Base-by-base conservation (phyloP, 2,888 invertebrate genomes). In the Hirtodrosophila trivittata region DNA sequence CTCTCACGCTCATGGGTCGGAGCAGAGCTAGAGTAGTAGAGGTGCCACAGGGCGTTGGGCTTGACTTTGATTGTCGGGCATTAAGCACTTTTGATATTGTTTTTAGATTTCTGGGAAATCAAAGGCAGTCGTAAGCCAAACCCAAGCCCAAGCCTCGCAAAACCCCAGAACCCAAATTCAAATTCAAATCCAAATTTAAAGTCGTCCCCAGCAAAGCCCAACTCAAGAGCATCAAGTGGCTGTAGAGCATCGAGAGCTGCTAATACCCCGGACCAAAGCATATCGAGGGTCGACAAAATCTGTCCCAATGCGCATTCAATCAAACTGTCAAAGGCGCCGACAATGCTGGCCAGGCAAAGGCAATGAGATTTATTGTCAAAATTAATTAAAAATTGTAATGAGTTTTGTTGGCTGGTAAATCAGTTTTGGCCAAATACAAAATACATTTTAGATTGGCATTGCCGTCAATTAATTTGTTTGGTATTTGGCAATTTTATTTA, bases 321-420 rank as follows among this genome's bases (percentile, higher is more conserved):
- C 80, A 85, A 78, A 72, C 63, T 85, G 80, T 75, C 80, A 75
- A 71, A 59, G 56, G 50, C 58, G 50, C 33, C 8, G 37, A 16
- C 65, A 37, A 14, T 26, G 54, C 16, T 33, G 56, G 37, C 30
- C 32, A 10, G 35, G 7, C 13, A n/a, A n/a, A 21, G 13, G 51
- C 72, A 65, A 51, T 51, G 49, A 52, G 76, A 77, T 74, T 80
- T 77, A 77, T 81, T 78, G 81, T 84, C 75, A 85, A 85, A 85
- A 81, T 81, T 81, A 81, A 81, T 81, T 81, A 81, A 81, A 80
- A 85, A 82, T 82, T 85, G 85, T 81, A 85, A 81, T 81, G 82
- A 85, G 85, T 45, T 63, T 28, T 21, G 69, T 37, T 28, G 59
- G 33, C 39, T 0, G 25, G 12, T 3, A 55, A 69, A 71, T 76